phyloP scores from a whole-genome alignment of 2,888 invertebrate species.

The Drosophila helvetica region DNA sequence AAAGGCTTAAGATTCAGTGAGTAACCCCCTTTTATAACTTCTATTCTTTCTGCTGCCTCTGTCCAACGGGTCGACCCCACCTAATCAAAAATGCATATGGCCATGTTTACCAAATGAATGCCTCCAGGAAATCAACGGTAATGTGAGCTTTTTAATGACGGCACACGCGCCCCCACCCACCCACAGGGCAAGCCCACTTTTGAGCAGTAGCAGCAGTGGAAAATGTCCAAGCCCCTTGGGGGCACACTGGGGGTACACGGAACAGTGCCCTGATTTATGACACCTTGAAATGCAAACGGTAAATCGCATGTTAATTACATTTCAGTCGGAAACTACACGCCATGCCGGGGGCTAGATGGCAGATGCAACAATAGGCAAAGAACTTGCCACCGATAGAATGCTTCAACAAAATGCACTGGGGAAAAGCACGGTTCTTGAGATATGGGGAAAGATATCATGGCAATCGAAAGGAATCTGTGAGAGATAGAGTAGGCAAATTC shows the following conservation, averaged over 20 bases:
- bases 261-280: slow-evolving; percentile 72
- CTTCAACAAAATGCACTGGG: background rate
- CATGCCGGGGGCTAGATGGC: slow-evolving; percentile 3
- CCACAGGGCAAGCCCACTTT: slow-evolving; percentile 1
- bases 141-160: slow-evolving; percentile 67
- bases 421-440: background rate
- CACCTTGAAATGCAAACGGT: slow-evolving; percentile 70
- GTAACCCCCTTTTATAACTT: background rate
- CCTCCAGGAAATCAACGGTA: slow-evolving; percentile 71
- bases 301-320: slow-evolving; percentile 77
- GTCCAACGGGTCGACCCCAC: background rate
- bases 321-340: slow-evolving; percentile 25
- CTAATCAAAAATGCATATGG: slow-evolving; percentile 17
- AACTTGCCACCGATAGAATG: slow-evolving; percentile 3
- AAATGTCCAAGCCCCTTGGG: slow-evolving; percentile 1
- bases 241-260: slow-evolving; percentile 18
- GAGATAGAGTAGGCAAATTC: background rate
- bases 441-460: background rate
- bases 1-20: background rate
- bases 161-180: slow-evolving; percentile 9
- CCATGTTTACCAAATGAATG: slow-evolving; percentile 59
- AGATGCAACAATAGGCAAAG: background rate
- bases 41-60: slow-evolving; percentile 3
- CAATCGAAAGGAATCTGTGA: background rate
- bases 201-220: background rate